Evolutionary conservation across 2,797 vertebrate genomes (phyloP), one percentile per base, ranked within the genome.

Genomic region (Geotrypetes seraphini): DNA sequence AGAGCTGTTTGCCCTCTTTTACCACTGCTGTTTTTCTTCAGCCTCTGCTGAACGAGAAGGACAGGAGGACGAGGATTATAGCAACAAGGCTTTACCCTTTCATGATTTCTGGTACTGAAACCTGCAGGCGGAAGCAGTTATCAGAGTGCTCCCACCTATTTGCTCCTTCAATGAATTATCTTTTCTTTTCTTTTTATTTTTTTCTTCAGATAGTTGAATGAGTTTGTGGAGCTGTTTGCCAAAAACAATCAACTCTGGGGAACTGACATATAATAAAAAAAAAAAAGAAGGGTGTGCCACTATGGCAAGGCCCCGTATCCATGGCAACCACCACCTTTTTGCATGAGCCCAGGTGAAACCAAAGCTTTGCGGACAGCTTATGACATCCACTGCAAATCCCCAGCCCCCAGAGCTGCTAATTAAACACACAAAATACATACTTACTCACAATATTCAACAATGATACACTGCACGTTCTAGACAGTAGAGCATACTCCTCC

Each of bases 281-380:
- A 66, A 78, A 79, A 76, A 63, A 74, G 79, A 71, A 83, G 75
- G 84, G 82, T 50, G 85, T 78, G 81, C 71, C 72, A 1, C 53
- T 49, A 21, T 8, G 43, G 63, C 17, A 33, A 74, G 75, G 47
- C 52, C 10, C 21, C 27, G 56, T 59, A 68, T 61, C 75, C 73
- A 78, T 69, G 71, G 79, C 74, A 84, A 83, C 80, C 59, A 46
- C 53, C 69, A 73, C 71, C 71, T 73, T 73, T 58, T 47, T 57
- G 43, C 42, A 39, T 70, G 51, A 19, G 63, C 65, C 68, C 60
- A 70, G 72, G 78, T 78, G 68, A 71, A 66, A 68, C 45, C 42
- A 33, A 55, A 54, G 60, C 50, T 48, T 47, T 35, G 45, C 22
- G 49, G 52, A 43, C 11, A 27, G 50, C 35, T 53, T 54, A 39